A percentile compares a stretch with the other conserved stretches of the same genome.
Evolutionary conservation across 2,888 invertebrate species (phyloP).

Genomic region (Elaeidobius kamerunicus): DNA sequence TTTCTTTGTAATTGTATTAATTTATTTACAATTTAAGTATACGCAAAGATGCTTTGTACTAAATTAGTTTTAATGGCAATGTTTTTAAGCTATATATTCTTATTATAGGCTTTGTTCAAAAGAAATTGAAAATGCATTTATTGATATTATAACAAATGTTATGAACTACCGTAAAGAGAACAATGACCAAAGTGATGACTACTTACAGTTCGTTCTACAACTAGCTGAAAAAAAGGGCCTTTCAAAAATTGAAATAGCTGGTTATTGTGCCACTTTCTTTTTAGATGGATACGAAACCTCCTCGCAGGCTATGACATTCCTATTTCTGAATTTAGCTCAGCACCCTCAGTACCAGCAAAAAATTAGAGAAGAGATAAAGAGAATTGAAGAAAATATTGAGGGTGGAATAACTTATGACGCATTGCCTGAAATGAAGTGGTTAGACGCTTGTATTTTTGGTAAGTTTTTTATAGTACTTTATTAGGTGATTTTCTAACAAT

Average conservation of each 20-base stretch:
- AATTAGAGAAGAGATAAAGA: constrained; percentile 16
- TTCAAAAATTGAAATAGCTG: constrained; percentile 8
- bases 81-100: neutral
- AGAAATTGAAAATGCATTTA: constrained; percentile 4
- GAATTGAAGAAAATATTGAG: constrained; percentile 14
- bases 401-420: constrained; percentile 21
- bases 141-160: constrained; percentile 6
- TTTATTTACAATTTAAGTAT: too few species aligned
- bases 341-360: constrained; percentile 18
- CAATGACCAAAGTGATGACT: constrained; percentile 11
- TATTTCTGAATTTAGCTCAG: constrained; percentile 11
- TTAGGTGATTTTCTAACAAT: too few species aligned
- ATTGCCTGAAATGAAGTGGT: constrained; percentile 17
- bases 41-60: too few species aligned
- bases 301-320: constrained; percentile 9
- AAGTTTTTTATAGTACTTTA: too few species aligned
- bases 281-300: constrained; percentile 22
- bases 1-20: too few species aligned
- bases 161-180: constrained; percentile 9
- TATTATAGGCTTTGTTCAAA: constrained; percentile 3
- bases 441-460: constrained; percentile 24
- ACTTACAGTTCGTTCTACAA: constrained; percentile 19
- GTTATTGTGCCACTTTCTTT: constrained; percentile 18
- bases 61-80: too few species aligned
- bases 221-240: constrained; percentile 9